phyloP scores from a whole-genome alignment of 1,140 invertebrate species.

The Eubasilissa regina region DNA sequence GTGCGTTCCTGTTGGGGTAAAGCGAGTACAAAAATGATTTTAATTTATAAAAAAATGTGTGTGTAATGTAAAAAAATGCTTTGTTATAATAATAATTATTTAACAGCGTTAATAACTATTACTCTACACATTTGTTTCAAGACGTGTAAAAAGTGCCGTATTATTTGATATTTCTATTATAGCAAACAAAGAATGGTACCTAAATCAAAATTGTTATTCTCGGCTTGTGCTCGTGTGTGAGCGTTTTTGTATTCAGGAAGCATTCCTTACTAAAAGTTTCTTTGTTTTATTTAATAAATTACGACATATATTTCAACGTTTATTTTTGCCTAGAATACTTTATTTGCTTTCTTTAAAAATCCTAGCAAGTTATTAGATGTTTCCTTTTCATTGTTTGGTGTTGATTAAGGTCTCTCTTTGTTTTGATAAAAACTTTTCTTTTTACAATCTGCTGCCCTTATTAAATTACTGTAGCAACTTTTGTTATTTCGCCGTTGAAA shows the following conservation, averaged over 20 bases:
- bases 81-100: no score
- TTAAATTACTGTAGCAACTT: conserved; percentile 38
- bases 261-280: background rate
- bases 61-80: background rate
- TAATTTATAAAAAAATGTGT: background rate
- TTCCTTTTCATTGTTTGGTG: conserved; percentile 40
- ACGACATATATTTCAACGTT: conserved; percentile 4
- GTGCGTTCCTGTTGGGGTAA: no score
- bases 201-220: no score
- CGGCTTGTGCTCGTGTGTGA: no score
- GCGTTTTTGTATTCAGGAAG: no score
- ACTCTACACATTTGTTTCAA: background rate
- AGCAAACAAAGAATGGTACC: no score
- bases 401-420: conserved; percentile 35
- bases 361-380: conserved; percentile 12
- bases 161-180: no score
- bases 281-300: conserved; percentile 1
- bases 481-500: conserved; percentile 37
- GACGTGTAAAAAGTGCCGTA: no score
- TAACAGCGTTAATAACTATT: no score
- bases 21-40: no score
- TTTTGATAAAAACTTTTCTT: conserved; percentile 36
- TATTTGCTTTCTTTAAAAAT: conserved; percentile 25
- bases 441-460: conserved; percentile 40
- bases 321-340: conserved; percentile 3